Percentiles rank a stretch among this genome's conserved stretches.
phyloP scores from a whole-genome alignment of 2,797 vertebrate species.

The Phrynocephalus forsythii region DNA sequence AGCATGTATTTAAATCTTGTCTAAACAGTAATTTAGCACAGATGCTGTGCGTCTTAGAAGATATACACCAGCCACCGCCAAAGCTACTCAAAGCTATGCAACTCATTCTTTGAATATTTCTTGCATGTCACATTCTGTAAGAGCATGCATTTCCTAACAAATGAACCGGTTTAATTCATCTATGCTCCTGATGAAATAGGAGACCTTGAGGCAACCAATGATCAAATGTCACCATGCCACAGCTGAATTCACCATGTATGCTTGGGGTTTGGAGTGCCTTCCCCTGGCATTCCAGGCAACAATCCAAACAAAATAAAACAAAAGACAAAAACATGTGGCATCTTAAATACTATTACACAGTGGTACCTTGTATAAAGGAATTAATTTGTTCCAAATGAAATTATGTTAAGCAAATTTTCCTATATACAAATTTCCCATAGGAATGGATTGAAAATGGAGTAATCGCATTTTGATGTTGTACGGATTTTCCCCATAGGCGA shows the following conservation, averaged over 20 bases:
- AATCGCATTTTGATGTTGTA: too few species aligned
- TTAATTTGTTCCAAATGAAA: too few species aligned
- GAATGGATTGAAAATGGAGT: too few species aligned
- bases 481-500: too few species aligned
- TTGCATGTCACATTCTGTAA: not conserved
- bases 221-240: not conserved
- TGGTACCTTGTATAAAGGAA: too few species aligned
- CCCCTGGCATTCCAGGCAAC: not conserved
- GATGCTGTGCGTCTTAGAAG: not conserved
- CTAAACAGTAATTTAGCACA: accelerated
- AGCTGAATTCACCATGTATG: not conserved
- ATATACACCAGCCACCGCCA: not conserved
- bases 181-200: not conserved
- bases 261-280: not conserved
- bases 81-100: not conserved
- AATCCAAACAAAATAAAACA: too few species aligned
- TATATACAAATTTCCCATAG: too few species aligned
- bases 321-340: too few species aligned
- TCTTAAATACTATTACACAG: too few species aligned
- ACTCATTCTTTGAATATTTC: not conserved
- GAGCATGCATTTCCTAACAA: not conserved
- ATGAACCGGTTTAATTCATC: not conserved
- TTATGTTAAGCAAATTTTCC: too few species aligned
- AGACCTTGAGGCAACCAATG: not conserved
- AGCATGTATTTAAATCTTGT: accelerated